These are phyloP conservation scores for Casuarius casuarius DNA, from an alignment of 2,113 vertebrate genomes.

Conservation along the genomic window DNA sequence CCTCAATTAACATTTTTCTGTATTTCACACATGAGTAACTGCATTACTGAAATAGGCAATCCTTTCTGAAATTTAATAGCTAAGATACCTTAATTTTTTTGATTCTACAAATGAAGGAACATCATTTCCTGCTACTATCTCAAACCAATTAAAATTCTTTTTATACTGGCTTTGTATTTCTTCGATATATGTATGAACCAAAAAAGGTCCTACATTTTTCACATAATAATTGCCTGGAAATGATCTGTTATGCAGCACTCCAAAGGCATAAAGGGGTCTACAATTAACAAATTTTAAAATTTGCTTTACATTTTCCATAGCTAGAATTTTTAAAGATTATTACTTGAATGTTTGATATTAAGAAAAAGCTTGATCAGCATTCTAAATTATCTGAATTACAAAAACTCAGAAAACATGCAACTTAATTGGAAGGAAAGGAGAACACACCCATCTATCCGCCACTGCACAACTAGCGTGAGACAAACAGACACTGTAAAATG, in stretches of 20 bases:
- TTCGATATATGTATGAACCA: slow-evolving; percentile 19
- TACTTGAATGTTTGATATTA: slow-evolving; percentile 49
- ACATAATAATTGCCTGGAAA: slow-evolving; percentile 62
- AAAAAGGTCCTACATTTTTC: slow-evolving; percentile 5
- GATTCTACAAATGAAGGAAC: slow-evolving; percentile 65
- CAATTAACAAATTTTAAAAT: slow-evolving; percentile 52
- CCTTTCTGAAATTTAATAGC: slow-evolving; percentile 49
- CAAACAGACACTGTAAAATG: not conserved
- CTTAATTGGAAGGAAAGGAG: slow-evolving; percentile 34
- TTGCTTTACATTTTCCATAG: slow-evolving; percentile 50
- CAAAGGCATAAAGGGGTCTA: slow-evolving; percentile 37
- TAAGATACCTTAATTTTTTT: slow-evolving; percentile 10
- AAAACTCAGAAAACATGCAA: not conserved
- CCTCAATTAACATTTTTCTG: slow-evolving; percentile 64
- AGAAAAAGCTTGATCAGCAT: slow-evolving; percentile 41
- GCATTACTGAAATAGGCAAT: slow-evolving; percentile 25
- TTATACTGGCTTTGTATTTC: slow-evolving; percentile 11
- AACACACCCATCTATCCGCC: not conserved
- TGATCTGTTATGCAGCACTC: slow-evolving; percentile 18
- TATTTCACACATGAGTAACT: slow-evolving; percentile 61
- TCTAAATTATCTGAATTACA: slow-evolving; percentile 28
- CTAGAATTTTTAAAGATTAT: slow-evolving; percentile 50
- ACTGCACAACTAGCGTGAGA: not conserved
- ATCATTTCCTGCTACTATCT: slow-evolving; percentile 43
- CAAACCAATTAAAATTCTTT: slow-evolving; percentile 67